Base-by-base conservation (phyloP, 2,888 invertebrate species). In the Cheilosia impressa region DNA sequence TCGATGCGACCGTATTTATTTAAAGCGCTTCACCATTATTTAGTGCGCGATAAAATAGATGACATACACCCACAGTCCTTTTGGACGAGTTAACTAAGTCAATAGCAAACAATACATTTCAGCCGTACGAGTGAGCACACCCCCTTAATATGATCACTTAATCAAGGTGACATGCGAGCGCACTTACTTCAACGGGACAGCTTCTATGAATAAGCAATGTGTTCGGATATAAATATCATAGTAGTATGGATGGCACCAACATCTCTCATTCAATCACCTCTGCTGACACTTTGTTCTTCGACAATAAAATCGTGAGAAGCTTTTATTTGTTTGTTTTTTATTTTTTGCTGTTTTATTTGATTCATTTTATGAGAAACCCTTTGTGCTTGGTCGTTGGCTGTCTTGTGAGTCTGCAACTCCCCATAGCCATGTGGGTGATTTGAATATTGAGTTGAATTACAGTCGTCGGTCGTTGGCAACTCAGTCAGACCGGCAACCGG, bases 361-460 rank as follows among this genome's bases (percentile, higher is more conserved):
- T 19, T 13, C 27, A 38, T 68, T 80, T 57, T 24, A 43, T 34
- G 24, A 15, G 47, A 78, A 78, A 68, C 65, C 68, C 5, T 73
- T 68, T 63, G 63, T 69, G 57, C 34, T 43, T 22, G 34, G 31
- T 43, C 19, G 1, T 31, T 13, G 47, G 27, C 27, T 31, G 5
- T 6, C 7, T 45, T n/a, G 22, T 38, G 27, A 66, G 60, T 47
- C 43, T 77, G 31, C 50, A 63, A 53, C 17, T 19, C 22, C 27
- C 5, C 55, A 73, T 7, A 6, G 63, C 58, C 83, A 83, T 83
- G 79, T 79, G 83, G 83, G 83, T 83, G 78, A 83, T 83, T 83
- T 83, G 83, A 73, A 83, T 83, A 72, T 78, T 63, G 71, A 71
- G 45, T 72, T 71, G 50, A 80, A 75, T 55, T 43, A 68, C 68